These are phyloP conservation scores for Podarcis lilfordi DNA, from an alignment of 2,797 vertebrate species.

Conservation along the genomic window DNA sequence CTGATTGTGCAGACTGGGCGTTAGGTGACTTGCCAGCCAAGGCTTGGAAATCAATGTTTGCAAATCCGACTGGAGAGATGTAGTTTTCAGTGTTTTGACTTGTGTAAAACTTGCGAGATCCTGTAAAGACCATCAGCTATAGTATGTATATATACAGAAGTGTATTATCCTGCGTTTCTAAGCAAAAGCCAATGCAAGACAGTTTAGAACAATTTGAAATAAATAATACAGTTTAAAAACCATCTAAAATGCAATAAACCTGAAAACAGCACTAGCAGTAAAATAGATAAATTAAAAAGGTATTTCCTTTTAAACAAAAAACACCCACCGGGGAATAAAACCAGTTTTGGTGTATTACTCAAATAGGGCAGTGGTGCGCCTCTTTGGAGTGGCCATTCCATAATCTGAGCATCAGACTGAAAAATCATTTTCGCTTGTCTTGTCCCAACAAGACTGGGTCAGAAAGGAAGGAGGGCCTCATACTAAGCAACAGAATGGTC, in stretches of 20 bases:
- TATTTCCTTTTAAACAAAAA: not conserved
- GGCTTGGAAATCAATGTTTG: not conserved
- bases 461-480: not conserved
- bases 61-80: not conserved
- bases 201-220: not conserved
- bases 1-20: not conserved
- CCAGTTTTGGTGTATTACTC: not conserved
- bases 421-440: not conserved
- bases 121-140: constrained; percentile 50
- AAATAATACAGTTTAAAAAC: not conserved
- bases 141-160: not conserved
- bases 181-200: not conserved
- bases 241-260: not conserved
- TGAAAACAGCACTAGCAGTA: not conserved
- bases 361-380: not conserved
- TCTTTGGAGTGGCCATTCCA: not conserved
- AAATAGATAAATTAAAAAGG: not conserved
- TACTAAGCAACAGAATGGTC: not conserved
- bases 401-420: not conserved
- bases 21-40: not conserved
- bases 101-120: constrained; percentile 48
- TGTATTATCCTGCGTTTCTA: not conserved
- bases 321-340: not conserved
- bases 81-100: constrained; percentile 47
- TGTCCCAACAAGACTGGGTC: not conserved